Evolutionary conservation across 2,888 invertebrate species (phyloP).

Genomic region (Ecliptopera silaceata): DNA sequence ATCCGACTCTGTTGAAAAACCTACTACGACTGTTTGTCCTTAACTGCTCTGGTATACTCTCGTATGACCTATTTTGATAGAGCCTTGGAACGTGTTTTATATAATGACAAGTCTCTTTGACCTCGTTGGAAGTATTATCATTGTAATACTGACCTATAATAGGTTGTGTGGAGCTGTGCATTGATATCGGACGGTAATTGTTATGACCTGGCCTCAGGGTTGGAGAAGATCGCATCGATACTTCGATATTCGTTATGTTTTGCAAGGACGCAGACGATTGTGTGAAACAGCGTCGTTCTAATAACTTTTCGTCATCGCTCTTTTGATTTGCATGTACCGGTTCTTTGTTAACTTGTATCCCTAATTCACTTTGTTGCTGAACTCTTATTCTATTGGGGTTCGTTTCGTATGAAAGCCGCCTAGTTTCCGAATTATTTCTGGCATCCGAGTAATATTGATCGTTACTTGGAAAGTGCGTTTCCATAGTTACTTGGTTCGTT

Average conservation of each 20-base stretch:
- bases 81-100: slow-evolving; percentile 72
- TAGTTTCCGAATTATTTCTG: slow-evolving; percentile 46
- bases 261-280: slow-evolving; percentile 71
- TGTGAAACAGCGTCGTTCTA: slow-evolving; percentile 67
- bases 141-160: slow-evolving; percentile 54
- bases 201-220: slow-evolving; percentile 56
- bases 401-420: slow-evolving; percentile 43
- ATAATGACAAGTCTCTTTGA: slow-evolving; percentile 74
- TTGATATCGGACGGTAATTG: slow-evolving; percentile 76
- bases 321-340: slow-evolving; percentile 67
- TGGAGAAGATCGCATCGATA: slow-evolving; percentile 68
- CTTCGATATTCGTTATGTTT: slow-evolving; percentile 79
- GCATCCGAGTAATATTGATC: slow-evolving; percentile 54
- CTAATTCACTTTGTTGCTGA: slow-evolving; percentile 62
- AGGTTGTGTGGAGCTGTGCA: slow-evolving; percentile 64
- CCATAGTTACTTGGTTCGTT: slow-evolving; percentile 71
- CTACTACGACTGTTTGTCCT: slow-evolving; percentile 69
- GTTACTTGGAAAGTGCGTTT: slow-evolving; percentile 75
- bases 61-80: slow-evolving; percentile 76
- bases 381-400: slow-evolving; percentile 46
- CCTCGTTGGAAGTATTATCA: slow-evolving; percentile 68
- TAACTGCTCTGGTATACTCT: slow-evolving; percentile 77
- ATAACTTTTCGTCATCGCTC: slow-evolving; percentile 79
- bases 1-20: slow-evolving; percentile 75
- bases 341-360: slow-evolving; percentile 62